Base-by-base conservation (phyloP, 2,113 vertebrate species). In the Raja brachyura region DNA sequence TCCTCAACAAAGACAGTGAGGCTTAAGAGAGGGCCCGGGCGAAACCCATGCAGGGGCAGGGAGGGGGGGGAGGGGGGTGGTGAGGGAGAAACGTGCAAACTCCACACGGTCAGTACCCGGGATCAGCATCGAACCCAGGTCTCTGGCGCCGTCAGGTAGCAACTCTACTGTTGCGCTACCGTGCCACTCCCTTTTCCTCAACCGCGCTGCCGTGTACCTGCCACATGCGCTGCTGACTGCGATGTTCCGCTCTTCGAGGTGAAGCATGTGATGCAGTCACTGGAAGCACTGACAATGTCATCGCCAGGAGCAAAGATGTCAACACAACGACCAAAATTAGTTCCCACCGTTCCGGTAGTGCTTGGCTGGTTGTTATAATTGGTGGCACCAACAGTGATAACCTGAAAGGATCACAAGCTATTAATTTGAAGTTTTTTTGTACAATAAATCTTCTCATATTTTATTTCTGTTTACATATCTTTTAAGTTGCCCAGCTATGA, bases 231-330 rank as follows among this genome's bases (percentile, higher is more conserved):
- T 0, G 98, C 97, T 0, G 98, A 98, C 95, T 98, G 98, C 0
- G 98, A 98, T 0, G 97, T 99, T 56, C 98, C 98, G 0, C 98
- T 98, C 94, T 94, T 96, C 0, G 97, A 96, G 0, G 95, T 97
- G 79, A 98, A 99, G 93, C 98, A 98, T 0, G 98, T 97, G 93
- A 95, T 96, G 83, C 98, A 99, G 95, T 97, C 98, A 0, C 98
- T 98, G 93, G 98, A 98, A 77, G 97, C 97, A 0, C 98, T 96
- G 0, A 98, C 93, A 22, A 98, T 98, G 95, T 98, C 97, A 0
- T 98, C 97, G 5, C 98, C 98, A 0, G 98, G 98, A 1, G 98
- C 98, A 16, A 99, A 98, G 79, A 99, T 93, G 93, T 98, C 98
- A 93, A 98, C 96, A 0, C 98, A 99, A 93, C 95, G 96, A 68